phyloP scores from a whole-genome alignment of 2,113 vertebrate genomes.

The Zingel zingel region DNA sequence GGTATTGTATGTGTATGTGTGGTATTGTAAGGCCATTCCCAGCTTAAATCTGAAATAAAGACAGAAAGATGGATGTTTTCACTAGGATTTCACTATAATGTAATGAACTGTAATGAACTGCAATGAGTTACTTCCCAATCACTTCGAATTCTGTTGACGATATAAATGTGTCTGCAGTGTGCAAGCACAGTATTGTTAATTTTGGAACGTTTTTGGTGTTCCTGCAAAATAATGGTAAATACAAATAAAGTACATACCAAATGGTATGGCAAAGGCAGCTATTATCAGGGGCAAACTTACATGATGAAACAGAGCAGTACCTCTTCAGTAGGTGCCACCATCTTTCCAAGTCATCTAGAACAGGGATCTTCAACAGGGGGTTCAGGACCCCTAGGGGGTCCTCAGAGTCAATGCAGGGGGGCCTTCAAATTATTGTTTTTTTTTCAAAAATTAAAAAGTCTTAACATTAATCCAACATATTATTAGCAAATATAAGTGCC shows the following conservation, averaged over 20 bases:
- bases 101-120: background rate
- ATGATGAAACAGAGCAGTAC: background rate
- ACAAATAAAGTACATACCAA: background rate
- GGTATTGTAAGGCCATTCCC: slow-evolving; percentile 41
- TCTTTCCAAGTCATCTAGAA: background rate
- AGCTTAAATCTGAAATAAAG: slow-evolving; percentile 41
- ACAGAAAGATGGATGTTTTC: slow-evolving; percentile 36
- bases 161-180: background rate
- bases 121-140: background rate
- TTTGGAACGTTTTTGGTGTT: background rate
- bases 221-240: background rate
- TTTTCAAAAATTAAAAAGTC: no score
- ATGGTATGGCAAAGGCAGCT: background rate
- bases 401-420: no score
- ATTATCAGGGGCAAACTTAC: background rate
- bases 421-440: no score
- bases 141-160: background rate
- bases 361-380: no score
- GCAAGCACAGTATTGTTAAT: background rate
- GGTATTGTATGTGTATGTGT: slow-evolving; percentile 62
- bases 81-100: background rate
- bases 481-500: no score
- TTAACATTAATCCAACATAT: no score
- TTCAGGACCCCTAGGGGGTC: no score
- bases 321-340: background rate